Conservation (phyloP, 2,797 vertebrate species). For the Cichlasoma orientale region DNA sequence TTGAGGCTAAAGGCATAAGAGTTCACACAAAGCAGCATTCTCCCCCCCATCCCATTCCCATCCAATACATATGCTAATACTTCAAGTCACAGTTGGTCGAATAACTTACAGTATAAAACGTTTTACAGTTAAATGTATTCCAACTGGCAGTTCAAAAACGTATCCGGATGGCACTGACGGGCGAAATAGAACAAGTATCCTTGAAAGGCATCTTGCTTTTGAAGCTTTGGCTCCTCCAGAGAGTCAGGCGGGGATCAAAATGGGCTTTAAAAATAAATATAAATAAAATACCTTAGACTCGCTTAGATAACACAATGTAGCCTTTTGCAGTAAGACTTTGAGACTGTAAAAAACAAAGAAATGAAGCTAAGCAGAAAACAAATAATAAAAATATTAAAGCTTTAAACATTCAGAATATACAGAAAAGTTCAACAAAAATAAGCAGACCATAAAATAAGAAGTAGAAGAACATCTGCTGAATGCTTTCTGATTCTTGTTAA, state of each 20-base stretch:
- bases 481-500: background rate
- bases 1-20: constrained; percentile 49
- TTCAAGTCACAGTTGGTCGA: constrained; percentile 41
- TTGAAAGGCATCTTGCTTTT: background rate
- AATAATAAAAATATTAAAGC: background rate
- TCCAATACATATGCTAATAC: constrained; percentile 69
- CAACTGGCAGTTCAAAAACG: constrained; percentile 29
- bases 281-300: background rate
- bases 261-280: background rate
- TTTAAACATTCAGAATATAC: background rate
- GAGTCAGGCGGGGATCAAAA: background rate
- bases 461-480: background rate
- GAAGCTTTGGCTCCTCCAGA: background rate
- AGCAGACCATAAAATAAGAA: background rate
- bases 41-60: constrained; percentile 24
- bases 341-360: accelerated
- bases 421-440: too few relatives aligned
- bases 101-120: constrained; percentile 41
- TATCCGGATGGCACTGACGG: background rate
- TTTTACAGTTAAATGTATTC: constrained; percentile 56
- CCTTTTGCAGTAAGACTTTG: background rate
- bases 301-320: background rate
- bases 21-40: constrained; percentile 54
- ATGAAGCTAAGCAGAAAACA: background rate
- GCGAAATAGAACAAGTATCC: constrained; percentile 15